Conservation (phyloP, 2,888 invertebrate species). For the Chloroclystis v-ata region DNA sequence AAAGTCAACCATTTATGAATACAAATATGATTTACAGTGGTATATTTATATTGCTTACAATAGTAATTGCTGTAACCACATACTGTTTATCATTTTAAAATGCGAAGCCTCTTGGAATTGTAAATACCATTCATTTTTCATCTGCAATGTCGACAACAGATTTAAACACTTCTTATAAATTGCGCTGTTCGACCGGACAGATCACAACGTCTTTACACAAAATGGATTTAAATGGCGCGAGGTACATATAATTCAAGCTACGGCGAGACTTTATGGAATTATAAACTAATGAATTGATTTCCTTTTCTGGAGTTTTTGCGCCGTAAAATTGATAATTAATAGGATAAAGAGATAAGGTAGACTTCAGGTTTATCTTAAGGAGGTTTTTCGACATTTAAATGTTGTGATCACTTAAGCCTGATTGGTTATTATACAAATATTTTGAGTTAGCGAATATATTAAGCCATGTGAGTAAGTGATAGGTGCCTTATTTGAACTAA, state of each 20-base stretch:
- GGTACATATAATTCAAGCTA: constrained; percentile 13
- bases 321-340: neutral
- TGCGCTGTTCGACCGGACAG: constrained; percentile 1
- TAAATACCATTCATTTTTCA: neutral
- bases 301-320: constrained; percentile 2
- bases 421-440: no score
- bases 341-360: neutral
- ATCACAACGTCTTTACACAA: constrained; percentile 18
- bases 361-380: no score
- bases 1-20: no score
- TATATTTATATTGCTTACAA: neutral
- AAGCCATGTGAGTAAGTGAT: no score
- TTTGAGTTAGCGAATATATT: no score
- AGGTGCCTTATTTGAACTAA: no score
- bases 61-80: neutral
- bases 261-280: constrained; percentile 3
- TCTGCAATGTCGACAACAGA: constrained; percentile 10
- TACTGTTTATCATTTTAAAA: neutral
- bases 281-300: constrained; percentile 12
- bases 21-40: no score
- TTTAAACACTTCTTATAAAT: constrained; percentile 12
- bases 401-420: no score
- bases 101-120: neutral
- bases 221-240: constrained; percentile 19
- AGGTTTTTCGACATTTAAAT: no score